These are phyloP conservation scores for Austrofundulus limnaeus DNA, from an alignment of 2,113 vertebrate species.

Conservation along the genomic window DNA sequence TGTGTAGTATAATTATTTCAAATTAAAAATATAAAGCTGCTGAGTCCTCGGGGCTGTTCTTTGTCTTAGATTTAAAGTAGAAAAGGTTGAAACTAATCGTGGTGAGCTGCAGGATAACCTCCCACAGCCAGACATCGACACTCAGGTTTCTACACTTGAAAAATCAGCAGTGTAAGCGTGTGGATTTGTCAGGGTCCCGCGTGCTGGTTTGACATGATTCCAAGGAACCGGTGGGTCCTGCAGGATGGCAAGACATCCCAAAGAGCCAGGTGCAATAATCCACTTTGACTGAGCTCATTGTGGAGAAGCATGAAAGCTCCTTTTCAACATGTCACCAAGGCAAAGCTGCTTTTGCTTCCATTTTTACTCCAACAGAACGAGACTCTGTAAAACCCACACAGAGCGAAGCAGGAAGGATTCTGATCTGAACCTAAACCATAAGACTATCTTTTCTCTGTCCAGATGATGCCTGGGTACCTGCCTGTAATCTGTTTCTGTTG, in stretches of 20 bases:
- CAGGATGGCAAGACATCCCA: constrained; percentile 18
- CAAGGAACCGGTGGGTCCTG: constrained; percentile 38
- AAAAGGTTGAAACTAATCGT: constrained; percentile 1
- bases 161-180: constrained; percentile 42
- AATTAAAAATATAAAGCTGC: no score
- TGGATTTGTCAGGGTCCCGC: constrained; percentile 48
- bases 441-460: no score
- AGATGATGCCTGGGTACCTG: no score
- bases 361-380: constrained; percentile 27
- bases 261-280: constrained; percentile 62
- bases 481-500: no score
- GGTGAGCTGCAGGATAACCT: constrained; percentile 29
- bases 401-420: no score
- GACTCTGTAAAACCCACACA: constrained; percentile 7
- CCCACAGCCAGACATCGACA: not conserved
- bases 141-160: constrained; percentile 35
- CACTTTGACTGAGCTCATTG: constrained; percentile 48
- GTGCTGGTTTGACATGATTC: constrained; percentile 43
- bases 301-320: constrained; percentile 46
- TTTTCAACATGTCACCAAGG: constrained; percentile 31
- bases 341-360: constrained; percentile 18
- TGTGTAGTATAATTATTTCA: no score
- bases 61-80: no score
- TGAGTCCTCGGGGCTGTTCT: no score
- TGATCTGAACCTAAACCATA: no score